These are phyloP conservation scores for Caenorhabditis japonica DNA, from an alignment of 2,888 invertebrate genomes.

Conservation along the genomic window DNA sequence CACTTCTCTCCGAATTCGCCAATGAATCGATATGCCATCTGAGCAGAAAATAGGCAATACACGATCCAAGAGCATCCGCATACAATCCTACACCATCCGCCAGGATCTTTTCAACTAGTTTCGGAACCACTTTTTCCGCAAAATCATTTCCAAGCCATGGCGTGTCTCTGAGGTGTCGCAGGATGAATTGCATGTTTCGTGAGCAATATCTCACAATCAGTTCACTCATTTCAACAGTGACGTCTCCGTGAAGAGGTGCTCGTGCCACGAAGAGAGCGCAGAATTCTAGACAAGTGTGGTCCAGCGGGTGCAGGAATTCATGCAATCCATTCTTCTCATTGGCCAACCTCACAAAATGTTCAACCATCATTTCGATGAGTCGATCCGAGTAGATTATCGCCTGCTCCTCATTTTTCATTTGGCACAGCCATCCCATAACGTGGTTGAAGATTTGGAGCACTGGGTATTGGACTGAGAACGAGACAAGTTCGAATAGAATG, in stretches of 20 bases:
- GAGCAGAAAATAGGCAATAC: constrained; percentile 9
- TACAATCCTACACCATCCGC: not conserved
- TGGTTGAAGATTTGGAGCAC: constrained; percentile 52
- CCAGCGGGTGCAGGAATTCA: constrained; percentile 52
- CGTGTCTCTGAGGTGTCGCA: constrained; percentile 50
- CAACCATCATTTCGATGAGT: constrained; percentile 52
- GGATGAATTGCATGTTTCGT: constrained; percentile 40
- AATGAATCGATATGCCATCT: constrained; percentile 32
- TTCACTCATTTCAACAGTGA: constrained; percentile 19
- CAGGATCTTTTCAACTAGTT: constrained; percentile 10
- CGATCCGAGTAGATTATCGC: constrained; percentile 41
- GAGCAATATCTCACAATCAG: constrained; percentile 27
- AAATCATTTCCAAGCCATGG: constrained; percentile 52
- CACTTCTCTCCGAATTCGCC: constrained; percentile 9
- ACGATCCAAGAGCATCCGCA: not conserved
- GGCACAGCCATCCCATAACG: constrained; percentile 56
- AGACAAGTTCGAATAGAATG: constrained; percentile 45
- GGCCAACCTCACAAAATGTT: constrained; percentile 52
- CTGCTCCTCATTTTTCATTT: constrained; percentile 22
- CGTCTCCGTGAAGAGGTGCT: constrained; percentile 42
- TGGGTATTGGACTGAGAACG: constrained; percentile 59
- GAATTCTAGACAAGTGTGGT: constrained; percentile 55
- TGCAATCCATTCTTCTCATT: constrained; percentile 26
- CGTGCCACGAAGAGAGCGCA: constrained; percentile 55
- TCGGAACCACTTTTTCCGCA: constrained; percentile 42